A percentile compares a stretch with the other conserved stretches of the same genome.
Evolutionary conservation across 1,140 invertebrate species (phyloP).

Genomic region (Ceratoteleas bidentatus): DNA sequence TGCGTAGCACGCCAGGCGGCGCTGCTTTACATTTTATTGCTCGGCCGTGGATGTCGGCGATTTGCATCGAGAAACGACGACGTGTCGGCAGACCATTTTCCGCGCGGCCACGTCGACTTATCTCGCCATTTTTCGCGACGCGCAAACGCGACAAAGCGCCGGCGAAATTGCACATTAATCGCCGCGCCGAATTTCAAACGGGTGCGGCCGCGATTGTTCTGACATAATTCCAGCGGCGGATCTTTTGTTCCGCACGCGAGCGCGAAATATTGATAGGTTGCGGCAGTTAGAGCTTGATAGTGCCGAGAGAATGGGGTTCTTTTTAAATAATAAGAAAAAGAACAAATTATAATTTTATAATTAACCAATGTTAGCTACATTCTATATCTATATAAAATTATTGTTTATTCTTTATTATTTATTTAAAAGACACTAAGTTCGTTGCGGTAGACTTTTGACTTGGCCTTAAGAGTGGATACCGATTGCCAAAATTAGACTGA

Average conservation of each 20-base stretch:
- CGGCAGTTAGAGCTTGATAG: conserved; percentile 6
- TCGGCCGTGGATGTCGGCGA: conserved; percentile 62
- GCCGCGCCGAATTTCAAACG: conserved; percentile 35
- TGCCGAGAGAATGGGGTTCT: background rate
- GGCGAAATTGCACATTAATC: conserved; percentile 34
- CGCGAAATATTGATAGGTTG: conserved; percentile 30
- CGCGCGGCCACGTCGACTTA: conserved; percentile 21
- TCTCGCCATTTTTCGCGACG: conserved; percentile 24
- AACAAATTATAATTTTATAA: too few species aligned
- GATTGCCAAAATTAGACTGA: too few species aligned
- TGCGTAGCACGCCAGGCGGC: conserved; percentile 22
- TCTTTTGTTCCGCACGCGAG: conserved; percentile 30
- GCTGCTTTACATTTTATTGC: conserved; percentile 74
- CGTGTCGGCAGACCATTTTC: conserved; percentile 42
- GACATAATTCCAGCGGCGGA: conserved; percentile 34
- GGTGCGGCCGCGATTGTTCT: conserved; percentile 25
- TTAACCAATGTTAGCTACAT: too few species aligned
- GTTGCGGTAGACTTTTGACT: too few species aligned
- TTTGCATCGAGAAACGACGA: conserved; percentile 66
- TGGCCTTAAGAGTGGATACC: too few species aligned
- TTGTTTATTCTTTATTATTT: too few species aligned
- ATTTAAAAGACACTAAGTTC: too few species aligned
- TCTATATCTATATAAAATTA: too few species aligned
- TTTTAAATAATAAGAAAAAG: background rate
- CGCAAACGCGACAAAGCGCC: conserved; percentile 18